Base-by-base conservation (phyloP, 2,797 vertebrate genomes). In the Lerista edwardsae region DNA sequence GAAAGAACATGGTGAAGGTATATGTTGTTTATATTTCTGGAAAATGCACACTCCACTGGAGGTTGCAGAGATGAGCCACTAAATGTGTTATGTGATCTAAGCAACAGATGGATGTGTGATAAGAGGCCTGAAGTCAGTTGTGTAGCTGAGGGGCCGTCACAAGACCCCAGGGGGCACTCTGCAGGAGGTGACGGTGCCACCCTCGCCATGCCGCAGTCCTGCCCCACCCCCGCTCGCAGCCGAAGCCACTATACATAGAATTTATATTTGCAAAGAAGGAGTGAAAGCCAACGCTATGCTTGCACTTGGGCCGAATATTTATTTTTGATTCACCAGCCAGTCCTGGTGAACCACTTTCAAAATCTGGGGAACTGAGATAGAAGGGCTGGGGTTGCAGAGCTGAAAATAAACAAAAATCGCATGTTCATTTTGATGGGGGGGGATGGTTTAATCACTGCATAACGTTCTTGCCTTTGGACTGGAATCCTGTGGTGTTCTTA, bases 41-140 rank as follows among this genome's bases (percentile, higher is more conserved):
- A 77, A 29, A 25, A 82, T 55, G 11, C 44, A 82, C 47, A 64
- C 23, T 19, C 5, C 12, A 47, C 25, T 12, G 27, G 34, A 19
- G n/a, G 15, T 29, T 57, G 21, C 4, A 27, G 55, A 19, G 27
- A 55, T 19, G 69, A 72, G 9, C 27, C 34, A 39, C 55, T 39
- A 21, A 19, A 51, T 44, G 47, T 55, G 19, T 59, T 57, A 57
- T 57, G 29, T 74, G 41, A 55, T 79, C 75, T 62, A 44, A 39
- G n/a, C n/a, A 29, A n/a, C 36, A 41, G 59, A 5, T 80, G 2
- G 6, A 65, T 0, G 0, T 21, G 79, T 25, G 2, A 3, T 8
- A 31, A 73, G 21, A 76, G 8, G 1, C 2, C 75, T 75, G 55
- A 75, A 86, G 1, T 47, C n/a, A n/a, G n/a, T n/a, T n/a, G n/a